Base-by-base conservation (phyloP, 2,888 invertebrate species). In the Vanessa cardui region DNA sequence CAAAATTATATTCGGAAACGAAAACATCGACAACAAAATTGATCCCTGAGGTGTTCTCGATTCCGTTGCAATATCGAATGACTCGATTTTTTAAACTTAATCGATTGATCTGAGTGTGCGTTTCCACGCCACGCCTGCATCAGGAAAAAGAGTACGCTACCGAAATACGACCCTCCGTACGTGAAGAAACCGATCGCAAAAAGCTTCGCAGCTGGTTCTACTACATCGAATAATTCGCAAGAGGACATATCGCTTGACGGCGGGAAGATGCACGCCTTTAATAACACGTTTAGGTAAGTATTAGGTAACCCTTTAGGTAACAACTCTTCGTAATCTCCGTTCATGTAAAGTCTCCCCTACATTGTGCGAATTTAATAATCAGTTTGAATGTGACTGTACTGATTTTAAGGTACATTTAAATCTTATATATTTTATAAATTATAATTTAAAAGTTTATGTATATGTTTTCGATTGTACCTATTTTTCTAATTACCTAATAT, bases 131-230 rank as follows among this genome's bases (percentile, higher is more conserved):
- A 88, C 92, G 92, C 92, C 87, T 88, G 87, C 91, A 84, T 84
- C 93, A 96, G 96, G 96, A 96, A 97, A 94, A 97, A 97, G 95
- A 97, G 97, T 85, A 96, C 97, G 77, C 94, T 97, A 89, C 96
- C 96, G 88, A 97, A 97, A 90, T 97, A 96, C 90, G 97, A 98
- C 89, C 96, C 96, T 80, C 97, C 97, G 67, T 97, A 97, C 93
- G 94, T 94, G 85, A 97, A 97, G 94, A 97, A 97, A 86, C 96
- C 97, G 60, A 95, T 95, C 77, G 94, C 95, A 78, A 96, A 96
- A 93, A 96, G 94, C 88, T 96, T 95, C 87, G 94, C 94, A 47
- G 93, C 93, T 15, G 94, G 94, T 7, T 94, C 95, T 66, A 94
- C 94, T 59, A 93, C 95, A 60, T 94, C 94, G 74, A 96, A 96